Evolutionary conservation across 1,140 invertebrate genomes (phyloP).

Genomic region (Aricia agestis): DNA sequence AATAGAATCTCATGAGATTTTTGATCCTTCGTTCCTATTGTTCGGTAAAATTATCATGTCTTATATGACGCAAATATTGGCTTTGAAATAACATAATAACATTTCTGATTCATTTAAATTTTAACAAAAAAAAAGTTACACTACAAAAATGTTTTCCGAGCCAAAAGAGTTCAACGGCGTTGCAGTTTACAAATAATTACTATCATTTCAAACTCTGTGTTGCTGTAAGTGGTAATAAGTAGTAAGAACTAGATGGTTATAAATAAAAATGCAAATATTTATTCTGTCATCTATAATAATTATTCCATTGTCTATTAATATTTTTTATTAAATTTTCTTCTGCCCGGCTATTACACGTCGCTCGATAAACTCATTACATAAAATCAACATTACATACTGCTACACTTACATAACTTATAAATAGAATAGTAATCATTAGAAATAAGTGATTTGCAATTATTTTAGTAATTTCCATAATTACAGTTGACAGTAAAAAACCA

Average conservation of each 20-base stretch:
- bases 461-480: slow-evolving; percentile 8
- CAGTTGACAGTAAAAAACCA: neutral
- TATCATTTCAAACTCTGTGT: neutral
- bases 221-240: too few relatives aligned
- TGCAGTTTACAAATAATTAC: neutral
- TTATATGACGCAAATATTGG: too few relatives aligned
- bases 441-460: slow-evolving; percentile 12
- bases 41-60: too few relatives aligned
- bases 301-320: neutral
- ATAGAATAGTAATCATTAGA: neutral
- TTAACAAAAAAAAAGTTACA: neutral
- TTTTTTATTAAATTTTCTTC: neutral
- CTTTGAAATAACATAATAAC: too few relatives aligned
- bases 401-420: neutral
- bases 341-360: neutral
- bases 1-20: too few relatives aligned
- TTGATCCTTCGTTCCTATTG: too few relatives aligned
- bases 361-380: neutral
- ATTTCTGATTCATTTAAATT: too few relatives aligned
- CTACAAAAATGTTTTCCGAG: neutral
- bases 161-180: neutral
- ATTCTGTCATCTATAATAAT: neutral
- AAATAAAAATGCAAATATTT: neutral
- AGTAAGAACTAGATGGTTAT: too few relatives aligned
- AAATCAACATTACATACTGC: neutral